Evolutionary conservation across 2,113 vertebrate genomes (phyloP).

Genomic region (Phylloscopus trochilus): DNA sequence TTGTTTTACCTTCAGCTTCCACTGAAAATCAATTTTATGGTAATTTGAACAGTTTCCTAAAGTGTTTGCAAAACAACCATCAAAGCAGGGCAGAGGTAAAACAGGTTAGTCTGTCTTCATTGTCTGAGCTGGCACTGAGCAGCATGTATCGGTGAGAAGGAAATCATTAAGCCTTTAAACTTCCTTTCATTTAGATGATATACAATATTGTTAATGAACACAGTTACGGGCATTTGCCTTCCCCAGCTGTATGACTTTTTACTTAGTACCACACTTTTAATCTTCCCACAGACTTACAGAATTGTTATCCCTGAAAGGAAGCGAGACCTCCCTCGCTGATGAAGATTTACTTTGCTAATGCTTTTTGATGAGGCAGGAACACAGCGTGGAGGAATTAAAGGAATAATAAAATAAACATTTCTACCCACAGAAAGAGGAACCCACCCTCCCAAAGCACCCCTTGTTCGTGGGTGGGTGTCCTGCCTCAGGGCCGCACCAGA

Average conservation of each 20-base stretch:
- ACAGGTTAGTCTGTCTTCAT: conserved; percentile 12
- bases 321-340: not conserved
- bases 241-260: conserved; percentile 37
- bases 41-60: conserved; percentile 33
- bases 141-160: not conserved
- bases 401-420: conserved; percentile 43
- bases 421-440: conserved; percentile 17
- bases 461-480: not conserved
- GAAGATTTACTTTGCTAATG: conserved; percentile 49
- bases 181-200: conserved; percentile 41
- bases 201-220: conserved; percentile 41
- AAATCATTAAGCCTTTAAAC: conserved; percentile 44
- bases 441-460: not conserved
- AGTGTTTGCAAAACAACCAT: conserved; percentile 41
- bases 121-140: not conserved
- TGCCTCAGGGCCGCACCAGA: not conserved
- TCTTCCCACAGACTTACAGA: conserved; percentile 50
- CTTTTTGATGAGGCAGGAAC: conserved; percentile 6
- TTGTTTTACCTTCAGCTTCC: not conserved
- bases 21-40: conserved; percentile 47
- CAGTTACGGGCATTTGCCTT: conserved; percentile 1
- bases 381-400: not conserved
- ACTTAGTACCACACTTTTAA: conserved; percentile 27
- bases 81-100: conserved; percentile 12
- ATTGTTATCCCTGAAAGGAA: conserved; percentile 46